phyloP scores from a whole-genome alignment of 2,888 invertebrate genomes.

The Pardosa pseudoannulata region DNA sequence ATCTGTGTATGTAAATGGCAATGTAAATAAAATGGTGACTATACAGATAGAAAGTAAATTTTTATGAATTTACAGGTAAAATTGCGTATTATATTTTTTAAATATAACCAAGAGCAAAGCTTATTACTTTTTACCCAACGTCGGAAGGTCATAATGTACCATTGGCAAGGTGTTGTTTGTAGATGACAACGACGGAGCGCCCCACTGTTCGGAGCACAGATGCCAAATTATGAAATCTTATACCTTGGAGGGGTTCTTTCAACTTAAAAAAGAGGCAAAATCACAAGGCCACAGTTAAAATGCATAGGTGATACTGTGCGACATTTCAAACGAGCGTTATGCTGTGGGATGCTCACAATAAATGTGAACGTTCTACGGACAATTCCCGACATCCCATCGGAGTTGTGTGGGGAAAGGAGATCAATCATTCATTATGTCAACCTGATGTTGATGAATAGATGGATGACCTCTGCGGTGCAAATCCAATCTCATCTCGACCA shows the following conservation, averaged over 20 bases:
- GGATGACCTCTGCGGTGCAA: no score
- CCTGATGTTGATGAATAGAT: no score
- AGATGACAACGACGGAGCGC: constrained; percentile 25
- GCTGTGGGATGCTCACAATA: no score
- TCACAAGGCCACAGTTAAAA: not conserved
- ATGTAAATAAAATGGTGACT: no score
- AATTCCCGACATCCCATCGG: no score
- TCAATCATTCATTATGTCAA: no score
- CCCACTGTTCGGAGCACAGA: not conserved
- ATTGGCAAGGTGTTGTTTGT: constrained; percentile 19
- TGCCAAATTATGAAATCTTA: constrained; percentile 8
- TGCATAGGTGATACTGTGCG: not conserved
- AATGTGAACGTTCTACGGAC: no score
- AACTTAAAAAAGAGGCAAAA: not conserved
- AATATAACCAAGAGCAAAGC: not conserved
- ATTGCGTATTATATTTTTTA: not conserved
- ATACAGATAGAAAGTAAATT: not conserved
- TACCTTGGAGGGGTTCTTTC: constrained; percentile 18
- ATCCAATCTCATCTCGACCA: no score
- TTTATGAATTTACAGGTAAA: constrained; percentile 7
- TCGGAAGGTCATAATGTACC: constrained; percentile 6
- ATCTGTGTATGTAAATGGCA: no score
- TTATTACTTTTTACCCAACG: constrained; percentile 8
- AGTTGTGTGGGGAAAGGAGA: no score
- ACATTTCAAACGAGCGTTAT: constrained; percentile 2